phyloP scores from a whole-genome alignment of 2,113 vertebrate species.

The Malurus alboscapulatus region DNA sequence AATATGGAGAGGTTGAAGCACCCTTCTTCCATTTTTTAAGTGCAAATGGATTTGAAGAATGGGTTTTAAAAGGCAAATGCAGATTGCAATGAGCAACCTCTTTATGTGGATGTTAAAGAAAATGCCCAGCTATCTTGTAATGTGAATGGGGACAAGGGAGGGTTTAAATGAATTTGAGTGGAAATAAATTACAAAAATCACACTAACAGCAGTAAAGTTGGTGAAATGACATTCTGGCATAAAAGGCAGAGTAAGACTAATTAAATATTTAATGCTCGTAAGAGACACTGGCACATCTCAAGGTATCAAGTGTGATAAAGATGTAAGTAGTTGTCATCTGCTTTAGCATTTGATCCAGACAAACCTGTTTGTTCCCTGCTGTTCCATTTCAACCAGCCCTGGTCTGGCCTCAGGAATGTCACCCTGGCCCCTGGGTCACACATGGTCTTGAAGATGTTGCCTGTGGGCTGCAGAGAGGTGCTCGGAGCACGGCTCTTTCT shows the following conservation, averaged over 20 bases:
- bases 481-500: not conserved
- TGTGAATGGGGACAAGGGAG: not conserved
- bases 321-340: conserved; percentile 1
- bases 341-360: not conserved
- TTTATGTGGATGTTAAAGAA: not conserved
- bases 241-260: conserved; percentile 45
- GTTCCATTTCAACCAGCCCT: not conserved
- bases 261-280: conserved; percentile 31
- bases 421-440: not conserved
- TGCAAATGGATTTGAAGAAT: not conserved
- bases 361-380: not conserved
- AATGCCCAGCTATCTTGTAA: not conserved
- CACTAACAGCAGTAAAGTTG: not conserved
- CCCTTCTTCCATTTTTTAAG: not conserved
- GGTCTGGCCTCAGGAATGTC: not conserved
- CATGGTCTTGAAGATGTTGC: not conserved
- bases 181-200: conserved; percentile 31
- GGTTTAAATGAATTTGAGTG: not conserved
- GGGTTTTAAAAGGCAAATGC: not conserved
- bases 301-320: not conserved
- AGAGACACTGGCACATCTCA: not conserved
- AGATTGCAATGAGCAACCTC: not conserved
- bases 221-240: not conserved
- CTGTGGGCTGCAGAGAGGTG: not conserved
- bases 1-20: not conserved